phyloP scores from a whole-genome alignment of 2,797 vertebrate genomes.

The Oreonectes daqikongensis region DNA sequence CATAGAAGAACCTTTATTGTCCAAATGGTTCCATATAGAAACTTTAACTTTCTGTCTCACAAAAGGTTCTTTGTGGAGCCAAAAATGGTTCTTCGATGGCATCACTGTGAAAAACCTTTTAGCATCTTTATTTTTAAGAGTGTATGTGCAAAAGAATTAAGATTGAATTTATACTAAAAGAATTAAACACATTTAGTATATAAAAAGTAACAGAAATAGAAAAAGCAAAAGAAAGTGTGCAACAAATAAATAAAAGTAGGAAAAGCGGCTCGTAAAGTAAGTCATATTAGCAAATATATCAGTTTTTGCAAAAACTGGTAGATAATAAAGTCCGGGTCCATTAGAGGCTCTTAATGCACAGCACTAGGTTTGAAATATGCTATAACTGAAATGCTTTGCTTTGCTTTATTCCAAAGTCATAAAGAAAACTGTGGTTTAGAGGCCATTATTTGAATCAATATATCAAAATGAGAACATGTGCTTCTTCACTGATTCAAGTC shows the following conservation, averaged over 20 bases:
- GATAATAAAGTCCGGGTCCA: constrained; percentile 21
- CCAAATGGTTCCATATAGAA: too few species aligned
- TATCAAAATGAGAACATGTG: constrained; percentile 6
- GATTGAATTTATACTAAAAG: too few species aligned
- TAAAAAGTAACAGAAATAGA: background rate
- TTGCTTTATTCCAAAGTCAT: background rate
- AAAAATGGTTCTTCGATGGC: too few species aligned
- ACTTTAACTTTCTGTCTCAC: too few species aligned
- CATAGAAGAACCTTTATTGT: too few species aligned
- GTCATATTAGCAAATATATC: background rate
- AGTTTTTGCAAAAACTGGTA: background rate
- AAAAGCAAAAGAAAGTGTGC: background rate
- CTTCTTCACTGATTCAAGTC: constrained; percentile 19
- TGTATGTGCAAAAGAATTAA: too few species aligned
- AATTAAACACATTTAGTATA: too few species aligned
- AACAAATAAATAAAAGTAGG: constrained; percentile 11
- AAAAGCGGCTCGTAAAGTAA: constrained; percentile 12
- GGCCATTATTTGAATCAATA: constrained; percentile 34
- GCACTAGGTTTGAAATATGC: constrained; percentile 18
- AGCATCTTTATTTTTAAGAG: too few species aligned
- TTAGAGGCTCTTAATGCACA: constrained; percentile 33
- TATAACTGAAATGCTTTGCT: constrained; percentile 3
- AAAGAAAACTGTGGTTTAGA: constrained; percentile 14
- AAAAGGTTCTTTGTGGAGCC: too few species aligned
- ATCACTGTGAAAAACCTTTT: too few species aligned